phyloP scores from a whole-genome alignment of 2,888 invertebrate genomes.

The Drosophila atroscutellata region DNA sequence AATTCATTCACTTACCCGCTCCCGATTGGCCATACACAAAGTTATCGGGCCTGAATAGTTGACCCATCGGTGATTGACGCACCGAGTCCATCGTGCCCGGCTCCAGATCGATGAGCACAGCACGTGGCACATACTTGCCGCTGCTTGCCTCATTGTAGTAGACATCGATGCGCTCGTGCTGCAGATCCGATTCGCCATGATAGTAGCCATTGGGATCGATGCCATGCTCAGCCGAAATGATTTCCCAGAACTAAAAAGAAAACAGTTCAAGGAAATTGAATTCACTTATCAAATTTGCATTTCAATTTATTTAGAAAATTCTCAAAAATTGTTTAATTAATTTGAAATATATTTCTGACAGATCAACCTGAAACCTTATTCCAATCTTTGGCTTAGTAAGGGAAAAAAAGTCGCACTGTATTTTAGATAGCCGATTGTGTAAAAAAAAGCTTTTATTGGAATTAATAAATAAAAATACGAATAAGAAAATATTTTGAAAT shows the following conservation, averaged over 20 bases:
- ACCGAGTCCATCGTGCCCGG: slow-evolving; percentile 96
- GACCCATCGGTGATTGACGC: slow-evolving; percentile 91
- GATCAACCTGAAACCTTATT: background rate
- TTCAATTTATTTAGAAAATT: slow-evolving; percentile 16
- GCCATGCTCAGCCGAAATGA: slow-evolving; percentile 93
- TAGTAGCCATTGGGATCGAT: slow-evolving; percentile 91
- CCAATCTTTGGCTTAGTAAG: background rate
- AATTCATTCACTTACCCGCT: slow-evolving; percentile 86
- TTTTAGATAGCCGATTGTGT: background rate
- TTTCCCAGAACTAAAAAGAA: slow-evolving; percentile 89
- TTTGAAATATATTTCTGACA: background rate
- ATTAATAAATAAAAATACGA: background rate
- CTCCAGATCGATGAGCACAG: slow-evolving; percentile 94
- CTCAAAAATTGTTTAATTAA: background rate
- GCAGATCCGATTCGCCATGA: slow-evolving; percentile 90
- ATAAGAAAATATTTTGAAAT: background rate
- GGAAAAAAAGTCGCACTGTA: background rate
- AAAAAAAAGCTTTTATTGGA: background rate
- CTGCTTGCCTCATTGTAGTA: slow-evolving; percentile 91
- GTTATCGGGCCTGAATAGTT: slow-evolving; percentile 94
- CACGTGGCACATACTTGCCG: slow-evolving; percentile 92
- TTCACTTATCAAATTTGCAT: slow-evolving; percentile 20
- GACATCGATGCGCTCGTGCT: slow-evolving; percentile 91
- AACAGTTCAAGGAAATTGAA: background rate
- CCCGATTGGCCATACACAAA: slow-evolving; percentile 93